These are phyloP conservation scores for Onthophagus sagittarius DNA, from an alignment of 2,888 invertebrate species.

Conservation along the genomic window DNA sequence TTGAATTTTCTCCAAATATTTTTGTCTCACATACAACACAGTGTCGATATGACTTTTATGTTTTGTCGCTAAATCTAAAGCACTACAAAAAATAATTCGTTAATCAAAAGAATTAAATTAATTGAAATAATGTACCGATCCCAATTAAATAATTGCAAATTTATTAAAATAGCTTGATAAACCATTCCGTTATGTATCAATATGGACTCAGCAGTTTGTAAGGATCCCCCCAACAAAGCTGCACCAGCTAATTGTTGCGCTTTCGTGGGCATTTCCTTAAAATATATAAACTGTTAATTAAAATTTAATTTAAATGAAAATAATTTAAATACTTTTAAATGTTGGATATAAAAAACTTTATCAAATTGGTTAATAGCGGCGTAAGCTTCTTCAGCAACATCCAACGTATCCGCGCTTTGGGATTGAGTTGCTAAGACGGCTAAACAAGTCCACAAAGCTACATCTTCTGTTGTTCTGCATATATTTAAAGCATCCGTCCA, in stretches of 20 bases:
- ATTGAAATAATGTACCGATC: conserved; percentile 53
- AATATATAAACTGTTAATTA: conserved; percentile 22
- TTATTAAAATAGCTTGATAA: conserved; percentile 68
- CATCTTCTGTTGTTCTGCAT: conserved; percentile 49
- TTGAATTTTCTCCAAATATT: conserved; percentile 58
- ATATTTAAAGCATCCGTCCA: conserved; percentile 56
- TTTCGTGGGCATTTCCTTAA: conserved; percentile 52
- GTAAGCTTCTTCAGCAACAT: conserved; percentile 92
- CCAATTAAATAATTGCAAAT: conserved; percentile 71
- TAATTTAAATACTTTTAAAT: conserved; percentile 61
- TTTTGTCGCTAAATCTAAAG: conserved; percentile 69
- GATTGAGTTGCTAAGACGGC: conserved; percentile 87
- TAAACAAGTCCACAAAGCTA: conserved; percentile 88
- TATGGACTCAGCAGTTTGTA: conserved; percentile 67
- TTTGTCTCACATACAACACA: conserved; percentile 63
- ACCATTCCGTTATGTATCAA: conserved; percentile 64
- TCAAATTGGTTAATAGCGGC: conserved; percentile 83
- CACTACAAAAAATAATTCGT: conserved; percentile 48
- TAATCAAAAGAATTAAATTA: not conserved
- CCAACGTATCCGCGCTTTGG: conserved; percentile 62
- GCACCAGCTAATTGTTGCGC: conserved; percentile 63
- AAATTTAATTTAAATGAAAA: not conserved
- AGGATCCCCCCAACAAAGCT: conserved; percentile 64
- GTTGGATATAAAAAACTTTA: conserved; percentile 81
- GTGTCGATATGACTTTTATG: conserved; percentile 70